Base-by-base conservation (phyloP, 30 jellyfish, hydroid and myxozoan species). In the Catostylus mosaicus region DNA sequence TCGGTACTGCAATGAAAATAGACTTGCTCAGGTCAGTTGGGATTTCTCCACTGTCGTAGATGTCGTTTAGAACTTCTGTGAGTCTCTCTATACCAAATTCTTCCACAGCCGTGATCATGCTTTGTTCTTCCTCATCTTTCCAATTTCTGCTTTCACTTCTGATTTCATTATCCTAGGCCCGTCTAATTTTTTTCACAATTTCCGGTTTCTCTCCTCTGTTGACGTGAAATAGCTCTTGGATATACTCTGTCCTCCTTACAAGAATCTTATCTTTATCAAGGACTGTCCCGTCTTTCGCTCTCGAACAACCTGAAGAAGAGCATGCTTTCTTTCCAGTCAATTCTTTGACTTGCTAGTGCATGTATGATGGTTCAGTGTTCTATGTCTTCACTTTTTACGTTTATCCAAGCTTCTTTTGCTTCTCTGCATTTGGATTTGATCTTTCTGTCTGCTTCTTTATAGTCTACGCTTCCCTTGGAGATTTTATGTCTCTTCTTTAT, bases 1-100 rank as follows among this genome's bases (percentile, higher is more conserved):
- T 73, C 1, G 85, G 85, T 1, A 73, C 73, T 3, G 85, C 85
- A 4, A 73, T 67, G 35, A 73, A 73, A 0, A 73, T 47, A 18
- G 85, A 73, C 31, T 48, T 46, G 31, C 22, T 11, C 56, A 73
- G 9, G 45, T 47, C 85, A 1, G 38, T 24, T 8, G 85, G 85
- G 56, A 73, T 73, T 1, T 48, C 48, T 11, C 59, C 85, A 52
- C 54, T 48, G 85, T 73, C 72, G 23, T 73, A 73, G 1, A 73
- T 46, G 11, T 73, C 26, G 85, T 73, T 73, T 11, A 48, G 3
- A 2, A 73, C 32, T 36, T 50, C 60, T 4, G 71, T 50, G 3
- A 70, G 68, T 37, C 6, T 47, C 8, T 23, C 60, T 4, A 40
- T 45, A 3, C 85, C 85, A 19, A 26, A 29, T 29, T 47, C 85